These are phyloP conservation scores for Burhinus bistriatus DNA, from an alignment of 2,113 vertebrate species.

Conservation along the genomic window DNA sequence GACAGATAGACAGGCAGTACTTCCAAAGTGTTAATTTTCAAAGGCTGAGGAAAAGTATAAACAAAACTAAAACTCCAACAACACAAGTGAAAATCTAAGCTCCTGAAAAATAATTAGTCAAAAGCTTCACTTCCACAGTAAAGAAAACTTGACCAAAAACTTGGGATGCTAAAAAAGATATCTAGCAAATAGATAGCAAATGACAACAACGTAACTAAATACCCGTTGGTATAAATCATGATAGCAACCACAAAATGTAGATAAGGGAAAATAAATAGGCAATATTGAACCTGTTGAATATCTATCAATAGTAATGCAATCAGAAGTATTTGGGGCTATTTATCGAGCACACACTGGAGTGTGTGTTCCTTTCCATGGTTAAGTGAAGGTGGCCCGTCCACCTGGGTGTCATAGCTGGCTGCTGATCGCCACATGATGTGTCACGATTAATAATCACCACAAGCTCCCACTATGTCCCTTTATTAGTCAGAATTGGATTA, in stretches of 20 bases:
- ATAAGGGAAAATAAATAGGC: background rate
- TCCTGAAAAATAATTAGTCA: background rate
- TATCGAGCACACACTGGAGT: too few species aligned
- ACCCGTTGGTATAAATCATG: background rate
- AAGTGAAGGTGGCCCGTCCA: too few species aligned
- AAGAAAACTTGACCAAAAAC: background rate
- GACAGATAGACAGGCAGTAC: background rate
- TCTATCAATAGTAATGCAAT: background rate
- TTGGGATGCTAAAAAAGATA: background rate
- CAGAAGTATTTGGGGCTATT: background rate
- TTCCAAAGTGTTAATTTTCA: background rate
- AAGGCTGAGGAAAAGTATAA: background rate
- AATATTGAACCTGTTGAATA: background rate
- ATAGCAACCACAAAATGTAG: background rate
- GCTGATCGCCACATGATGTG: too few species aligned
- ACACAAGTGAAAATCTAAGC: background rate
- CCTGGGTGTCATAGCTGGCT: too few species aligned
- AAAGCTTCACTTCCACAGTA: background rate
- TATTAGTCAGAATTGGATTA: too few species aligned
- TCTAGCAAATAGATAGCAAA: background rate
- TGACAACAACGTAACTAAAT: background rate
- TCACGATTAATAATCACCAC: too few species aligned
- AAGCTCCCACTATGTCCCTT: too few species aligned
- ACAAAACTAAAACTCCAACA: background rate
- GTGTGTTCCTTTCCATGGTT: too few species aligned